Evolutionary conservation across 1,140 invertebrate species (phyloP), one percentile per base, ranked within the genome.

Genomic region (Lepidostoma basale): DNA sequence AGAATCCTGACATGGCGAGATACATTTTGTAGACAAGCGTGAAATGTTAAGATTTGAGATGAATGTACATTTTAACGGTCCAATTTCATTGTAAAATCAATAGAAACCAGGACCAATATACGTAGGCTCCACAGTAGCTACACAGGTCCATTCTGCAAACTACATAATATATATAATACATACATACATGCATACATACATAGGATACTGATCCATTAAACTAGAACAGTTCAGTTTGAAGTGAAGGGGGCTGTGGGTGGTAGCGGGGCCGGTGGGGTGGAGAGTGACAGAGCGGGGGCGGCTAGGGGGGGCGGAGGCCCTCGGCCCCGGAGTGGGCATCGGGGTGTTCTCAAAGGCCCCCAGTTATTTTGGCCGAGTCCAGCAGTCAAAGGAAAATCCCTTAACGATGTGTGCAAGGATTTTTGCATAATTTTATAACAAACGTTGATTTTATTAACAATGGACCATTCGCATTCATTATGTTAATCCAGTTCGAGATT

Each of bases 181-280:
- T 36, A 36, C n/a, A 36, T n/a, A 36, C 33, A 36, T n/a, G n/a
- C n/a, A n/a, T n/a, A n/a, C n/a, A n/a, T n/a, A n/a, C n/a, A n/a
- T n/a, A n/a, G n/a, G n/a, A n/a, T n/a, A 28, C 44, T 59, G 62
- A 69, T 69, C 68, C 68, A 69, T 69, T 69, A 69, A 69, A 69
- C 52, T 64, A 59, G 62, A 69, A 59, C 68, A 69, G 59, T 62
- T 62, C 58, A 62, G 58, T 62, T 62, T 66, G 47, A 44, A 58
- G 63, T 54, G 36, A 40, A 10, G 30, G 49, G 26, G 22, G 60
- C 22, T 54, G 36, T 25, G 9, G 30, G 49, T n/a, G 22, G 60
- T 20, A 36, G 58, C 23, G n/a, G 58, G 62, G 45, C n/a, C 3
- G 23, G 49, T 3, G 18, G 12, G 62, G 26, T 16, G 52, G 62